Evolutionary conservation across 2,888 invertebrate species (phyloP), one percentile per base, ranked within the genome.

Genomic region (Nomada ferruginata): DNA sequence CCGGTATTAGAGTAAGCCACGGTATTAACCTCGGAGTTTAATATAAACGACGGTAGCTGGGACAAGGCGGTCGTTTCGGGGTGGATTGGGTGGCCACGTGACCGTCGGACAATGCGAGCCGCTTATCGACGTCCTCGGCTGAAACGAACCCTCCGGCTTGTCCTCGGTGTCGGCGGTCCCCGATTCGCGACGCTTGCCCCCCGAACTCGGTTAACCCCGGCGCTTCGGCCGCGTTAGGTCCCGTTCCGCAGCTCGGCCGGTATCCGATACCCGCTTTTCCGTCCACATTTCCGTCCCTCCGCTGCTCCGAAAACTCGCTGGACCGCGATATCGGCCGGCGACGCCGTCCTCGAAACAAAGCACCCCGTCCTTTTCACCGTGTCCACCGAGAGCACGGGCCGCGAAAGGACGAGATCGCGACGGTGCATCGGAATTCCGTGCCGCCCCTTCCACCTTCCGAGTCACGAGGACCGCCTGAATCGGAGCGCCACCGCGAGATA

Each of bases 11-110:
- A 90, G 92, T 91, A 89, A 92, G 91, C 90, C 90, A 77, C 87
- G 91, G 91, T 89, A 92, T 92, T 92, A 92, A 92, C 92, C 92
- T 89, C 89, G 75, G 88, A 92, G 92, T 92, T 92, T 92, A 92
- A 92, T 92, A 92, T 92, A 91, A 92, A 92, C 92, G 92, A 90
- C 87, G 85, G 70, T 83, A 57, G 85, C 76, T 42, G 65, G 79
- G 70, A 65, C 70, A 53, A 60, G 70, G 79, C 71, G 65, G 71
- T 66, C 71, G 66, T 66, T 61, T 59, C 2, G 69, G 61, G 50
- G 63, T 52, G 70, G 68, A 78, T 80, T 79, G 84, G 86, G 64
- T 66, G 76, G 86, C 85, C 90, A 89, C 91, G 89, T 90, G 90
- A 89, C 90, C 86, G 68, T 84, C 86, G 91, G 91, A 91, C 91